Evolutionary conservation across 2,797 vertebrate genomes (phyloP), one percentile per base, ranked within the genome.

Genomic region (Siniperca obscura): DNA sequence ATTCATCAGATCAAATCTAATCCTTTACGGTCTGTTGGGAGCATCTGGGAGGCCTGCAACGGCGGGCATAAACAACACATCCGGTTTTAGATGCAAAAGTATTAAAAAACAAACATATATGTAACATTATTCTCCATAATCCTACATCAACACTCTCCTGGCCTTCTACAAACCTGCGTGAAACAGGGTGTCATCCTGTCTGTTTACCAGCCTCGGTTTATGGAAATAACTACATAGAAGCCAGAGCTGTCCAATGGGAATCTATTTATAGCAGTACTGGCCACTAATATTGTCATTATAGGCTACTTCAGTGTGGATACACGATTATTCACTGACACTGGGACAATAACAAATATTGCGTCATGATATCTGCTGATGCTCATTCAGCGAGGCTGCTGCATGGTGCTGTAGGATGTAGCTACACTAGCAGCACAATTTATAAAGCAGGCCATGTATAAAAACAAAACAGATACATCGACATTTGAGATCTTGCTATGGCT

Each of bases 301-400:
- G 30, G 30, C 30, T 30, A 68, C 22, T 38, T 56, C 4, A 55
- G 71, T 25, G 76, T 69, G 38, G 52, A 48, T 87, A 9, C 60
- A 52, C 60, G 36, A 62, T 56, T 67, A 59, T 78, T 55, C 53
- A 61, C 46, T 75, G 75, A 76, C 73, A 80, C 64, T 59, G 44
- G 56, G 67, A 90, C 89, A 93, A 90, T 89, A 94, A 93, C 92
- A 92, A 91, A 86, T 79, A 87, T 92, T 93, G 89, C 94, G 93
- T 94, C 93, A 95, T 85, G 73, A 60, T 87, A 50, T 78, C 74
- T 78, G 80, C 59, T 82, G 82, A 82, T 89, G 87, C 76, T 66
- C 83, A 5, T 36, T 70, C 85, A 75, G 21, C 17, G 70, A 75
- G 21, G 69, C 70, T 69, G 79, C 70, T 81, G 81, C 70, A 25